Percentiles rank a stretch among this genome's conserved stretches.
phyloP scores from a whole-genome alignment of 2,113 vertebrate genomes.

The Rhynchopsitta pachyrhyncha region DNA sequence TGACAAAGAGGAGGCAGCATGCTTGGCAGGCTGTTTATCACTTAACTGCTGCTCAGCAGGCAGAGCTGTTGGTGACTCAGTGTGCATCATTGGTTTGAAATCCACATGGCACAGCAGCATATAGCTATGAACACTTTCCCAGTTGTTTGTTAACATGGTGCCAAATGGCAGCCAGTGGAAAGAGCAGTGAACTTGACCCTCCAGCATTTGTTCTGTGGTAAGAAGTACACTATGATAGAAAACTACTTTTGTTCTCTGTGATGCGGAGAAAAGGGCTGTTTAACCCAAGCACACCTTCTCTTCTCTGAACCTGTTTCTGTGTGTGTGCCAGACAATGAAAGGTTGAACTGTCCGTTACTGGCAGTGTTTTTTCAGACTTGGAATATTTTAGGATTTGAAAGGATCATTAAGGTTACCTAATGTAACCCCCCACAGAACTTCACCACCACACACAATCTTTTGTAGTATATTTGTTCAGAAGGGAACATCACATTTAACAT shows the following conservation, averaged over 20 bases:
- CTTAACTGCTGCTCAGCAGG: conserved; percentile 19
- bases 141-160: neutral
- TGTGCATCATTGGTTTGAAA: neutral
- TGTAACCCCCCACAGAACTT: neutral
- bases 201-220: neutral
- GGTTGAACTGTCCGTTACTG: neutral
- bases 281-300: neutral
- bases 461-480: neutral
- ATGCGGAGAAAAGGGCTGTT: neutral
- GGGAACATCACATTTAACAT: fast-evolving
- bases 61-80: neutral
- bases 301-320: neutral
- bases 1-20: neutral
- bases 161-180: neutral
- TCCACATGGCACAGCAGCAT: neutral
- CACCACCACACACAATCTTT: neutral
- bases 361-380: neutral
- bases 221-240: neutral
- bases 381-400: neutral
- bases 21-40: conserved; percentile 18
- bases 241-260: neutral
- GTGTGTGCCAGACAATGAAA: neutral
- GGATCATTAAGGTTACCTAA: neutral
- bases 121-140: neutral
- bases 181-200: neutral